Base-by-base conservation (phyloP, 2,113 vertebrate species). In the Hyperopisus bebe region DNA sequence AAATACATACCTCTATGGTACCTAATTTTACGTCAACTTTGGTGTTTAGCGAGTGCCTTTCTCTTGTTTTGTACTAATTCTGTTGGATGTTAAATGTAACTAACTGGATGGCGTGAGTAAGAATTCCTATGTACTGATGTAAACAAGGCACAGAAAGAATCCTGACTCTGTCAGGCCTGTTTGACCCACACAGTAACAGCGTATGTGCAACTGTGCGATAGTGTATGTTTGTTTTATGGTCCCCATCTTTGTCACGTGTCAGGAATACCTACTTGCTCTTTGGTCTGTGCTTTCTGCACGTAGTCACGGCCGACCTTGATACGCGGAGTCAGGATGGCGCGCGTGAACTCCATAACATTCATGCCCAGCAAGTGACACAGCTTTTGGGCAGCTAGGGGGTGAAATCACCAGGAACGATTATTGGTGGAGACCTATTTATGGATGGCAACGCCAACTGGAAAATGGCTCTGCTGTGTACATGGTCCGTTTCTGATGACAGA, bases 301-400 rank as follows among this genome's bases (percentile, higher is more conserved):
- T 99, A 99, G 94, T 99, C 98, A 91, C 98, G 94, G 91, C 98
- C 98, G 27, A 99, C 98, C 92, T 99, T 99, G 94, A 99, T 99
- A 92, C 98, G 96, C 0, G 98, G 98, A 0, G 98, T 98, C 85
- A 99, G 97, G 90, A 99, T 99, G 92, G 98, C 98, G 1, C 98
- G 96, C 11, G 97, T 99, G 88, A 99, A 99, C 94, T 99, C 98
- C 98, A 98, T 98, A 66, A 99, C 98, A 15, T 98, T 99, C 97
- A 99, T 96, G 24, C 98, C 98, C 90, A 99, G 96, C 47, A 99
- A 96, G 83, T 99, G 98, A 95, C 98, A 99, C 90, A 99, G 96
- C 90, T 99, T 99, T 96, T 99, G 98, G 89, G 98, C 98, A 2
- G 98, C 98, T 99, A 17, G 70, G 0, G 3, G 84, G 8, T 17